phyloP scores from a whole-genome alignment of 2,888 invertebrate species.

The Oscheius myriophilus region DNA sequence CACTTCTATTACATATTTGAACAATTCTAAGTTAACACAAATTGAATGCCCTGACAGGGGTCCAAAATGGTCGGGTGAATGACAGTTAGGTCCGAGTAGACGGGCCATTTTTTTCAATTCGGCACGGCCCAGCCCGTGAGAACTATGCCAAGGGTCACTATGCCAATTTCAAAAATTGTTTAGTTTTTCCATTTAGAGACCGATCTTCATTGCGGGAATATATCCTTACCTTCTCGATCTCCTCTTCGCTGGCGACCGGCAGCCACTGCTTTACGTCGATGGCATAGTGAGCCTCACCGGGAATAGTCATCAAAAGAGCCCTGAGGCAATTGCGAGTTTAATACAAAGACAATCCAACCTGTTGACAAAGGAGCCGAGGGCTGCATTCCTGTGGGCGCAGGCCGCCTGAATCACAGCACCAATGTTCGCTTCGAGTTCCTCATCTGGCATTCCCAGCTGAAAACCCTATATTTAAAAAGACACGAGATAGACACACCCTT shows the following conservation, averaged over 20 bases:
- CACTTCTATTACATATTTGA: no score
- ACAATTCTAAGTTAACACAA: no score
- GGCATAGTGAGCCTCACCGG: constrained; percentile 58
- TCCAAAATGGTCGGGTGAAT: no score
- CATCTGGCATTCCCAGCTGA: constrained; percentile 63
- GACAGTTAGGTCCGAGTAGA: no score
- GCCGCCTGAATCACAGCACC: constrained; percentile 56
- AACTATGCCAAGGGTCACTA: no score
- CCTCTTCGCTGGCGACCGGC: constrained; percentile 66
- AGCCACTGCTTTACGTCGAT: constrained; percentile 61
- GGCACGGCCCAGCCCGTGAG: no score
- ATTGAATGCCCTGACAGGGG: no score
- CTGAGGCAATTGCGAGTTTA: constrained; percentile 20
- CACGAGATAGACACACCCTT: constrained; percentile 42
- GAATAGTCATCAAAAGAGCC: constrained; percentile 62
- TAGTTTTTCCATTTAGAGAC: background rate
- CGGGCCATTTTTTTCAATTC: no score
- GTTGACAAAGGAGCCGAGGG: constrained; percentile 68
- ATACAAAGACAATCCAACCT: constrained; percentile 36
- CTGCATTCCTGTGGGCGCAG: constrained; percentile 64
- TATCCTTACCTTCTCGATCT: constrained; percentile 63
- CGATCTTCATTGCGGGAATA: background rate
- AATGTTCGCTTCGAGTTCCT: constrained; percentile 66
- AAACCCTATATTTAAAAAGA: constrained; percentile 11
- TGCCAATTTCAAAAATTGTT: background rate